phyloP scores from a whole-genome alignment of 2,797 vertebrate species.

The Syngnathus rostellatus region DNA sequence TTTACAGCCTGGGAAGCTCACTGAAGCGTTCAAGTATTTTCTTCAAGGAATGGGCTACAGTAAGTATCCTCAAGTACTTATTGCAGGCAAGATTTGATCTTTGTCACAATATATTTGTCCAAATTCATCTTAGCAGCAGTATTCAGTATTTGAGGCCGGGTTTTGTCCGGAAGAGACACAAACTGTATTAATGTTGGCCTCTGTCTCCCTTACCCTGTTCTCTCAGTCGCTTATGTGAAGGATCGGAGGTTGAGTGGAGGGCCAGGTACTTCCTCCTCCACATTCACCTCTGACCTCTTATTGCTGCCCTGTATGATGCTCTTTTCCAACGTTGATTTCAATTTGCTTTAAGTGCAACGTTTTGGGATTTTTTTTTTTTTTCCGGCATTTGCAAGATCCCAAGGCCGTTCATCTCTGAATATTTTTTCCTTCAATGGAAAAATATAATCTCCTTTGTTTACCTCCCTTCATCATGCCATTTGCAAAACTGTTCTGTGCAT shows the following conservation, averaged over 20 bases:
- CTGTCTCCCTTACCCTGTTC: conserved; percentile 65
- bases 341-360: neutral
- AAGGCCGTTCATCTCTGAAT: conserved; percentile 6
- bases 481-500: conserved; percentile 59
- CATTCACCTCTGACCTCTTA: conserved; percentile 61
- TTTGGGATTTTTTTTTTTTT: conserved; percentile 13
- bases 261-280: conserved; percentile 83
- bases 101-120: neutral
- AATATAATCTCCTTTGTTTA: conserved; percentile 38
- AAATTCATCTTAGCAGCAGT: neutral
- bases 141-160: neutral
- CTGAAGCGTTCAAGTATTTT: conserved; percentile 98
- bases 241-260: conserved; percentile 97
- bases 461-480: conserved; percentile 36
- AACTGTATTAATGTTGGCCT: conserved; percentile 62
- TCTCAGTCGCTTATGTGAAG: conserved; percentile 96
- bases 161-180: conserved; percentile 29
- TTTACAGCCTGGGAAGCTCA: conserved; percentile 90
- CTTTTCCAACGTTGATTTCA: neutral
- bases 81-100: neutral
- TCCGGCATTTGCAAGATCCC: conserved; percentile 2
- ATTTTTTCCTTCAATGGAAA: conserved; percentile 62
- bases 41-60: conserved; percentile 99
- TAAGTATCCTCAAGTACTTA: conserved; percentile 64
- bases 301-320: conserved; percentile 45